Evolutionary conservation across 2,888 invertebrate species (phyloP).

Genomic region (Callosobruchus maculatus): DNA sequence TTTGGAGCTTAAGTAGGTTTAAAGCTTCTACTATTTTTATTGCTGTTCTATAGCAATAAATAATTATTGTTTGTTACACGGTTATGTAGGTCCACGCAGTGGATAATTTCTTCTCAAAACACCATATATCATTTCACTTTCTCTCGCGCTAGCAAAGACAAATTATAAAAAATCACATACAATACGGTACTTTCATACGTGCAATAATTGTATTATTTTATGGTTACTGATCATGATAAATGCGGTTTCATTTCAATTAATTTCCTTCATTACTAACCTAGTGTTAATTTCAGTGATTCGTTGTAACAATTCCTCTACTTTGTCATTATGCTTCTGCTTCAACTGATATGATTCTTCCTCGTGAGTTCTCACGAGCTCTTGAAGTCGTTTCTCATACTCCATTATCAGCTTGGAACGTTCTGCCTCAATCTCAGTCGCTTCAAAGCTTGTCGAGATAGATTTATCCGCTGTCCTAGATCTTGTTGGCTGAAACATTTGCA

Average conservation of each 20-base stretch:
- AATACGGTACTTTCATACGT: background rate
- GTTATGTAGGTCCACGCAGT: background rate
- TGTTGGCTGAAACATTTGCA: slow-evolving; percentile 12
- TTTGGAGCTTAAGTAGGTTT: too few relatives aligned
- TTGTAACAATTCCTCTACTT: slow-evolving; percentile 68
- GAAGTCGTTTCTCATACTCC: slow-evolving; percentile 71
- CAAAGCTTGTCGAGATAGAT: slow-evolving; percentile 34
- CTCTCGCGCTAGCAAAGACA: background rate
- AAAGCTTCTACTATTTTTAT: too few relatives aligned
- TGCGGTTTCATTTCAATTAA: background rate
- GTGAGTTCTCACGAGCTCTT: slow-evolving; percentile 66
- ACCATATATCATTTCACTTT: background rate
- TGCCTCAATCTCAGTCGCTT: slow-evolving; percentile 50
- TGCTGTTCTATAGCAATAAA: too few relatives aligned
- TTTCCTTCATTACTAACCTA: slow-evolving; percentile 50
- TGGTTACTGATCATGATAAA: background rate
- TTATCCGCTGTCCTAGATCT: slow-evolving; percentile 27
- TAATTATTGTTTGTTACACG: too few relatives aligned
- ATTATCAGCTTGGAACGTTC: slow-evolving; percentile 67
- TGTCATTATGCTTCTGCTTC: slow-evolving; percentile 76
- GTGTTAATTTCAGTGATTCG: slow-evolving; percentile 72
- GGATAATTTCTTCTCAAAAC: background rate
- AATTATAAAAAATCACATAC: background rate
- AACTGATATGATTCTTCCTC: slow-evolving; percentile 68
- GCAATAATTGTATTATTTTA: background rate